Evolutionary conservation across 2,113 vertebrate species (phyloP), one percentile per base, ranked within the genome.

Genomic region (Salminus brasiliensis): DNA sequence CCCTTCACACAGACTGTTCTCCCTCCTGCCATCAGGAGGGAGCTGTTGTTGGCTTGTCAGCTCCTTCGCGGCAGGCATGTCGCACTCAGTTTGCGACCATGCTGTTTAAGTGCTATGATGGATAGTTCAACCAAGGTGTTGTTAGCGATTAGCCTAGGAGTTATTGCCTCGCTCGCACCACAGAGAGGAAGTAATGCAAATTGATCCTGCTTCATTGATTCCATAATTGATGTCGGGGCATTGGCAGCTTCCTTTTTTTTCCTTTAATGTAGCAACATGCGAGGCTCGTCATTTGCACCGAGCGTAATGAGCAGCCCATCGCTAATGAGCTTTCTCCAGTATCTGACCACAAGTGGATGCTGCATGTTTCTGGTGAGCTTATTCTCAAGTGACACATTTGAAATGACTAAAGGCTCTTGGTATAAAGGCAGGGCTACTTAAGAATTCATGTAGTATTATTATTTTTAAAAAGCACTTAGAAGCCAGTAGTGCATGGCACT

Each of bases 181-280:
- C 57, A 72, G 49, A 30, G 41, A 77, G 53, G 78, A 81, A 59
- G 69, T 77, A 74, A 81, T 77, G 52, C 29, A 67, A 84, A 84
- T 73, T 68, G 82, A 80, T 43, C 15, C 27, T 1, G 68, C 82
- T 76, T 72, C 82, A 83, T 80, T 49, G 67, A 74, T 83, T 72
- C 30, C 36, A 5, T 72, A 83, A 80, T 72, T 80, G 77, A 83
- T 66, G 67, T 72, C 41, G 68, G 73, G 21, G 34, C 76, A 72
- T 39, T 66, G 72, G 81, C 69, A 59, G 75, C 67, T 52, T 70
- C 59, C 72, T 75, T 76, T 5, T 9, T 55, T 55, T 55, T 55
- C 11, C n/a, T n/a, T 34, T 25, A 76, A 66, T 68, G 73, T 65
- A 66, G 59, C 18, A 70, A 80, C 73, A 76, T 18, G 27, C 57